phyloP scores from a whole-genome alignment of 2,888 invertebrate species.

The Nesidiocoris tenuis region DNA sequence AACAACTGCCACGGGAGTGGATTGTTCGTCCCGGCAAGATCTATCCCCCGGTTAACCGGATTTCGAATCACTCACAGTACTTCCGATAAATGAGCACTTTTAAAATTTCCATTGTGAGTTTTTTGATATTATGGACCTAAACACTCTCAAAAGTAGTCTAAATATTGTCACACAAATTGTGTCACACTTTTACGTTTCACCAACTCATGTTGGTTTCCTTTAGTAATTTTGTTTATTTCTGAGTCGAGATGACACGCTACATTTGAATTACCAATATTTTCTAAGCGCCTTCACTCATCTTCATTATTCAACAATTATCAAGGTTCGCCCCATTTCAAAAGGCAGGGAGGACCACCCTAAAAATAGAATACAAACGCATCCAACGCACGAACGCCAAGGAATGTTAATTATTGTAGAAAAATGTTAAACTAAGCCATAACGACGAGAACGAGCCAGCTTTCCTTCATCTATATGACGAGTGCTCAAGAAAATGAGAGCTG shows the following conservation, averaged over 20 bases:
- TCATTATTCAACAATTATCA: not conserved
- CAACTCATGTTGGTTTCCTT: too few relatives aligned
- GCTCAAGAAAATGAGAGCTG: not conserved
- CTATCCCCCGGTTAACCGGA: too few relatives aligned
- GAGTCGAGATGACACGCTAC: not conserved
- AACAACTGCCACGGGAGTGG: too few relatives aligned
- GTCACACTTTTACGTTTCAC: too few relatives aligned
- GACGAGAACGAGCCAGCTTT: not conserved
- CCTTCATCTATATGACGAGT: not conserved
- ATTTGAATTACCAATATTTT: not conserved
- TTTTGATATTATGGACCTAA: too few relatives aligned
- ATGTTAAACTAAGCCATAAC: slow-evolving; percentile 1
- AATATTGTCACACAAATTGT: too few relatives aligned
- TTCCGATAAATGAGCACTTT: too few relatives aligned
- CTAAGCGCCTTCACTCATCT: not conserved
- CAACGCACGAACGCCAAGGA: not conserved
- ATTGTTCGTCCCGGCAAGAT: too few relatives aligned
- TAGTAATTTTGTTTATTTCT: too few relatives aligned
- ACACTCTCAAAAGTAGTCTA: too few relatives aligned
- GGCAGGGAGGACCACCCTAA: not conserved
- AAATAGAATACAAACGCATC: not conserved
- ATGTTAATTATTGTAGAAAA: slow-evolving; percentile 5
- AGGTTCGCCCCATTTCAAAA: not conserved
- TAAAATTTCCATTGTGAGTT: too few relatives aligned
- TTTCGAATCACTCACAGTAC: too few relatives aligned